A percentile compares a stretch with the other conserved stretches of the same genome.
phyloP scores from a whole-genome alignment of 2,797 vertebrate species.

The Scolopax rusticola region DNA sequence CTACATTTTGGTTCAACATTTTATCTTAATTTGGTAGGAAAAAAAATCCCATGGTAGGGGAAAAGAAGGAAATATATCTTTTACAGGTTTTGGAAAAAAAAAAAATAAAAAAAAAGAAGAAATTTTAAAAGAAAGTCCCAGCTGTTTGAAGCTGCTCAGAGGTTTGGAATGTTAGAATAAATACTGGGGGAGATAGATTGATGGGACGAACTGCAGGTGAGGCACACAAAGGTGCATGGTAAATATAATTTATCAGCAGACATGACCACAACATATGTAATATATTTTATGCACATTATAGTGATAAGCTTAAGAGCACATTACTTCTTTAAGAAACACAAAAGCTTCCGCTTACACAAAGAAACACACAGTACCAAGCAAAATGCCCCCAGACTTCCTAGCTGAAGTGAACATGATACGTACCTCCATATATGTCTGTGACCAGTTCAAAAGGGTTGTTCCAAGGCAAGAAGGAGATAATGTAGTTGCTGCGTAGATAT shows the following conservation, averaged over 20 bases:
- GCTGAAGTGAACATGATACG: neutral
- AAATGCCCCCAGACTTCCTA: neutral
- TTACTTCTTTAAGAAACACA: neutral
- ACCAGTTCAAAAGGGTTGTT: neutral
- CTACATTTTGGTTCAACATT: neutral
- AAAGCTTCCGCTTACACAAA: neutral
- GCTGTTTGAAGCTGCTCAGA: neutral
- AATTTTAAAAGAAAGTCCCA: neutral
- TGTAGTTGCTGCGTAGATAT: rapidly evolving
- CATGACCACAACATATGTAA: neutral
- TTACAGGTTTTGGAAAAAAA: neutral
- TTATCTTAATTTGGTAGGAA: neutral
- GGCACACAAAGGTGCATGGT: neutral
- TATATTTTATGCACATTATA: neutral
- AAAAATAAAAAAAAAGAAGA: neutral
- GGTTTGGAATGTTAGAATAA: constrained; percentile 34
- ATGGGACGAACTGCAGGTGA: neutral
- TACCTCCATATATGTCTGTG: neutral
- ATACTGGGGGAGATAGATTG: neutral
- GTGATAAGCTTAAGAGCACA: neutral
- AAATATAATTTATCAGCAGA: neutral
- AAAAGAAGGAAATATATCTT: neutral
- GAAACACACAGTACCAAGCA: neutral
- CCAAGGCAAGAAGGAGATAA: neutral
- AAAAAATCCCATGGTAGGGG: neutral